A percentile compares a stretch with the other conserved stretches of the same genome.
These are phyloP conservation scores for Trachemys scripta DNA, from an alignment of 2,113 vertebrate genomes.

Conservation along the genomic window DNA sequence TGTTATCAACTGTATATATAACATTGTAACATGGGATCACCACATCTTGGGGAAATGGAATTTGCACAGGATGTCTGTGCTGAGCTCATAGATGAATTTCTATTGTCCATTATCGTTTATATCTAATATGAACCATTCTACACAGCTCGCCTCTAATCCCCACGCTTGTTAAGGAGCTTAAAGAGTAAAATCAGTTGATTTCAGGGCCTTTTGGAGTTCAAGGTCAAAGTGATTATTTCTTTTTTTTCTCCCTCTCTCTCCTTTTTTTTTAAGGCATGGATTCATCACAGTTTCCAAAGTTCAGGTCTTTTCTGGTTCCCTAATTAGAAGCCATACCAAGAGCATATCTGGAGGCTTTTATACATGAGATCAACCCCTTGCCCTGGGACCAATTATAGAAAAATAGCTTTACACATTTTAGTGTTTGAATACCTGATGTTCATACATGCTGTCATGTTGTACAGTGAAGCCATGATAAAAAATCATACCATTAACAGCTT, in stretches of 20 bases:
- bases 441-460: slow-evolving; percentile 71
- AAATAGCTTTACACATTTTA: slow-evolving; percentile 76
- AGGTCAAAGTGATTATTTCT: slow-evolving; percentile 86
- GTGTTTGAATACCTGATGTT: slow-evolving; percentile 75
- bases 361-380: slow-evolving; percentile 77
- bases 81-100: slow-evolving; percentile 75
- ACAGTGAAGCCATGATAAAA: slow-evolving; percentile 68
- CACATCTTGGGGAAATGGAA: slow-evolving; percentile 68
- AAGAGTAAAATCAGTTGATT: slow-evolving; percentile 83
- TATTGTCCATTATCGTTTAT: slow-evolving; percentile 79
- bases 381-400: slow-evolving; percentile 83
- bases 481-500: slow-evolving; percentile 57
- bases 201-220: slow-evolving; percentile 84
- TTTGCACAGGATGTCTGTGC: slow-evolving; percentile 63
- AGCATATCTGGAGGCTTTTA: slow-evolving; percentile 76
- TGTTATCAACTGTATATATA: slow-evolving; percentile 40
- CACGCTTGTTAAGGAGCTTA: slow-evolving; percentile 83
- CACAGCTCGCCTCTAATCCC: slow-evolving; percentile 75
- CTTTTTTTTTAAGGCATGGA: slow-evolving; percentile 52
- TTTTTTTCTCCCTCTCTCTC: slow-evolving; percentile 9
- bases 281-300: slow-evolving; percentile 80
- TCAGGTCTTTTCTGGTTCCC: slow-evolving; percentile 76
- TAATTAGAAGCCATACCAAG: slow-evolving; percentile 81
- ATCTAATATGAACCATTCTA: slow-evolving; percentile 77
- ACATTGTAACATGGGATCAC: slow-evolving; percentile 50